Base-by-base conservation (phyloP, 2,888 invertebrate genomes). In the Eupsilia transversa region DNA sequence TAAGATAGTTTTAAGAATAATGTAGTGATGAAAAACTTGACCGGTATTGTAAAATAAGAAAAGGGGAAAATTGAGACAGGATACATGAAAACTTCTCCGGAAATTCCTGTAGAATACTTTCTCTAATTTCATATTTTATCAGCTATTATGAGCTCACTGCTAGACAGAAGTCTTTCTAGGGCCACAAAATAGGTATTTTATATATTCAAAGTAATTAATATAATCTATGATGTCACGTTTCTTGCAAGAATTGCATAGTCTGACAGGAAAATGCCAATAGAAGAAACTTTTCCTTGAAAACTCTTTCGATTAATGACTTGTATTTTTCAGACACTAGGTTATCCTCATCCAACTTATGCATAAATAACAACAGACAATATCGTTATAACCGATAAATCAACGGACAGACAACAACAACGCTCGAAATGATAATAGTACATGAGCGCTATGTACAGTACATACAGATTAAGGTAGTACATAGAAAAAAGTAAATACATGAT, bases 401-500 rank as follows among this genome's bases (percentile, higher is more conserved):
- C 88, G 82, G 71, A 90, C 89, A 87, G 84, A 89, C 89, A 82
- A 76, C 70, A 73, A 78, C 72, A 67, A 66, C 69, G 78, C 80
- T 77, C 84, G 70, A 83, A 85, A 87, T 88, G 87, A 85, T 87
- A 77, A 86, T 87, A 85, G 82, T 75, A 88, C 78, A 87, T 80
- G 63, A 83, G 76, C 54, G 72, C 79, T 85, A 88, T 92, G 86
- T 91, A 80, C 73, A 93, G 66, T 77, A 94, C 86, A 91, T 93
- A 87, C 87, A 91, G 92, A 93, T 93, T 93, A 92, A 92, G 73
- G 81, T 82, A 81, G 89, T 92, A 96, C 91, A 95, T 96, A 96
- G 95, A 96, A 96, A 96, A 96, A 96, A 95, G 95, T 96, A 96
- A 92, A 96, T 96, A 95, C 78, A 93, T 94, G 94, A 94, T 95